A percentile compares a stretch with the other conserved stretches of the same genome.
Evolutionary conservation across 2,113 vertebrate genomes (phyloP).

Genomic region (Spheniscus mendiculus): DNA sequence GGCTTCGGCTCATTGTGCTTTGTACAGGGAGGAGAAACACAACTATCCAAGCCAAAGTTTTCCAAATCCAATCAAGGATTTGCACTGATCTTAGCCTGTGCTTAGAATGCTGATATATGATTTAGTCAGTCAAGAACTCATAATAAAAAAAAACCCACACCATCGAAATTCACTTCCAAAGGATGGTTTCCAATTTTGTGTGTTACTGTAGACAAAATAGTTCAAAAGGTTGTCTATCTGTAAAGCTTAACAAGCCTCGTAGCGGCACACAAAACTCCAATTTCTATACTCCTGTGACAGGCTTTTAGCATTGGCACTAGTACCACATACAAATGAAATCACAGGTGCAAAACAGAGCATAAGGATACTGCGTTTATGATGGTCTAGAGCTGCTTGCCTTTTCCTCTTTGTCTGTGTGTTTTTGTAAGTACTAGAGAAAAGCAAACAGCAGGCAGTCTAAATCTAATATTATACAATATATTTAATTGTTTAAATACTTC

Average conservation of each 20-base stretch:
- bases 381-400: not conserved
- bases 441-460: not conserved
- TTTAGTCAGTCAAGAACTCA: not conserved
- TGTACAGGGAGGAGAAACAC: not conserved
- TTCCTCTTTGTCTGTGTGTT: not conserved
- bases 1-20: not conserved
- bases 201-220: not conserved
- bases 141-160: not conserved
- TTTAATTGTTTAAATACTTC: not conserved
- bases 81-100: not conserved
- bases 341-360: not conserved
- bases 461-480: not conserved
- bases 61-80: not conserved
- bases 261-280: not conserved
- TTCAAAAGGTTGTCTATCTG: not conserved
- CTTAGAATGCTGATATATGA: not conserved
- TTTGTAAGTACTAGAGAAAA: not conserved
- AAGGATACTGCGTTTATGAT: not conserved
- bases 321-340: not conserved
- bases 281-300: not conserved
- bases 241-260: not conserved
- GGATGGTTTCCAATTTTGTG: not conserved
- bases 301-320: not conserved
- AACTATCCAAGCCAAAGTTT: not conserved
- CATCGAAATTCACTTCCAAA: not conserved